Conservation (phyloP, 1,140 invertebrate genomes). For the Pinna nobilis region DNA sequence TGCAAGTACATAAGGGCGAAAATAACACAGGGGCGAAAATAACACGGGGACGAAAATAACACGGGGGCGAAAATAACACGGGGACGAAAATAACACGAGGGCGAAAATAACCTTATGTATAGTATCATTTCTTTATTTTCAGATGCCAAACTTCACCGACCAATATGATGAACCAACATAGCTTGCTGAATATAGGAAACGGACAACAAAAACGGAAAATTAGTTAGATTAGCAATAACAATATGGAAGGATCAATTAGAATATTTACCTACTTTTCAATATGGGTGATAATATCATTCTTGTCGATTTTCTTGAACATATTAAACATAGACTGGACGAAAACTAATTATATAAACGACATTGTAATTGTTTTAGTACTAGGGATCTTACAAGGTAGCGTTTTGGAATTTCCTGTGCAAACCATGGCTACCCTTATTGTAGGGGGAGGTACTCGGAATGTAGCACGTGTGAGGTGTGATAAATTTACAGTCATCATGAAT, state of each 20-base stretch:
- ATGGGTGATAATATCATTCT: constrained; percentile 55
- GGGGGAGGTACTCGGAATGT: constrained; percentile 55
- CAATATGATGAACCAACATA: too few relatives aligned
- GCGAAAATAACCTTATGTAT: too few relatives aligned
- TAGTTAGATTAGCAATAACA: neutral
- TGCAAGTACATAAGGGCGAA: too few relatives aligned
- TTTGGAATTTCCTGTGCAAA: constrained; percentile 63
- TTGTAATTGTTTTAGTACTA: constrained; percentile 57
- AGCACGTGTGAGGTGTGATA: constrained; percentile 34
- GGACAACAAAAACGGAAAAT: too few relatives aligned
- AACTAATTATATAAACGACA: constrained; percentile 55
- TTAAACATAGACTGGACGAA: constrained; percentile 62
- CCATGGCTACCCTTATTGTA: constrained; percentile 59
- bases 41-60: too few relatives aligned
- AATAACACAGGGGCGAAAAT: too few relatives aligned
- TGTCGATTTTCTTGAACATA: constrained; percentile 53
- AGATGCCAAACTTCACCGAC: too few relatives aligned
- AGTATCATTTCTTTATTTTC: too few relatives aligned
- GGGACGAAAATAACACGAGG: too few relatives aligned
- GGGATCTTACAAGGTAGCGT: constrained; percentile 64
- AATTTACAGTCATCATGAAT: constrained; percentile 61
- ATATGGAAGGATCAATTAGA: constrained; percentile 45
- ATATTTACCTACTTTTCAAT: constrained; percentile 58
- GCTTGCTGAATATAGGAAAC: too few relatives aligned
- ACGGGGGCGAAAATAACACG: too few relatives aligned